Conservation (phyloP, 2,888 invertebrate species). For the Biston stratarius region DNA sequence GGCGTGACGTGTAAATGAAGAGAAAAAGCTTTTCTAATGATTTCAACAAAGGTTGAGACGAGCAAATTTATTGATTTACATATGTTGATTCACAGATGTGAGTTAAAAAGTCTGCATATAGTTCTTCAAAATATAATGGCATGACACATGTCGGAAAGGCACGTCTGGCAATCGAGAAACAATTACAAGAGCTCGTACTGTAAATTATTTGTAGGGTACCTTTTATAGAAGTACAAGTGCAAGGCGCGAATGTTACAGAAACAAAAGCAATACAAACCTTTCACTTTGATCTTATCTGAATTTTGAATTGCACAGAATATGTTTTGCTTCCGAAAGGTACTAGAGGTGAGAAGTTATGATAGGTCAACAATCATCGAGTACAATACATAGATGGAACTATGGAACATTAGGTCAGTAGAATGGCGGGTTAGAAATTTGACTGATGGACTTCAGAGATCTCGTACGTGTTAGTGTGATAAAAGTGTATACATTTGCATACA, state of each 20-base stretch:
- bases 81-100: constrained; percentile 2
- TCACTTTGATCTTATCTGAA: constrained; percentile 58
- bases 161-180: constrained; percentile 5
- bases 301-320: constrained; percentile 45
- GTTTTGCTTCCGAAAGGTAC: constrained; percentile 61
- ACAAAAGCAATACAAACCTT: constrained; percentile 51
- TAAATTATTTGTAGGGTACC: constrained; percentile 36
- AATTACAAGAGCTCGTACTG: constrained; percentile 15
- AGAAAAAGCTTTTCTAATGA: constrained; percentile 19
- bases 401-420: constrained; percentile 37
- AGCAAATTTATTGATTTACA: constrained; percentile 6
- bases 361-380: constrained; percentile 60
- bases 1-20: background rate
- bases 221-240: constrained; percentile 30
- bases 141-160: constrained; percentile 23
- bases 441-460: constrained; percentile 24
- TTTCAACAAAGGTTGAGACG: background rate
- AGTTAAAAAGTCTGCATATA: background rate
- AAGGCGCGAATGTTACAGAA: constrained; percentile 42
- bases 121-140: constrained; percentile 1
- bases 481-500: constrained; percentile 7
- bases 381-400: constrained; percentile 57
- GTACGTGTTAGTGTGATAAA: constrained; percentile 16
- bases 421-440: constrained; percentile 30
- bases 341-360: constrained; percentile 53